Evolutionary conservation across 2,113 vertebrate genomes (phyloP), one percentile per base, ranked within the genome.

Genomic region (Anoura caudifer): DNA sequence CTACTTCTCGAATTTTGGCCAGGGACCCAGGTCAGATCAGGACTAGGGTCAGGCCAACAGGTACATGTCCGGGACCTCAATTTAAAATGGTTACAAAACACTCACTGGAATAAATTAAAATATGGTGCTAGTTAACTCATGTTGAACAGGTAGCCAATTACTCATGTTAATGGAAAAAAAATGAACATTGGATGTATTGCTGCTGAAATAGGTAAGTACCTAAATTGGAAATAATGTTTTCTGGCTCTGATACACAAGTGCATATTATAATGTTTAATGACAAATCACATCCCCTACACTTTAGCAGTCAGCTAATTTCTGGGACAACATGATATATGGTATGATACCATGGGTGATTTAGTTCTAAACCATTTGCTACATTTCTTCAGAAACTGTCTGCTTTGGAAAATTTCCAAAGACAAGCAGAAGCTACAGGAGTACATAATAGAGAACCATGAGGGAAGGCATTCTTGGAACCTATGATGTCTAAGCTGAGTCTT

Each of bases 1-100:
- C 15, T 89, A 95, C 33, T 93, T 94, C 38, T 94, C n/a, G 65
- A 90, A 76, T 90, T 89, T 65, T 94, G 56, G 43, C 31, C 24
- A 79, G 54, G 69, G 59, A 90, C 3, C 15, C 61, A 81, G 28
- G 26, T 59, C 31, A 90, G 61, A 89, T 47, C 24, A 93, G 80
- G 67, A 75, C 15, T 63, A 83, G 26, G 52, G 54, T 45, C 7
- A 87, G 50, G 54, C 6, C 13, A 56, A 15, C 10, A 89, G 56
- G n/a, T 79, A 79, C 33, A 33, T 36, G 17, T 79, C 79, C 33
- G 70, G 33, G 45, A 28, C 8, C 61, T 88, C 38, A 85, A 77
- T 67, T 45, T 79, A 81, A 94, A 97, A 92, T 43, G 47, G 52
- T 41, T 41, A 96, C 22, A 47, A 72, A 92, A 90, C 59, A 17